These are phyloP conservation scores for Myotis daubentonii DNA, from an alignment of 2,797 vertebrate genomes.

Conservation along the genomic window DNA sequence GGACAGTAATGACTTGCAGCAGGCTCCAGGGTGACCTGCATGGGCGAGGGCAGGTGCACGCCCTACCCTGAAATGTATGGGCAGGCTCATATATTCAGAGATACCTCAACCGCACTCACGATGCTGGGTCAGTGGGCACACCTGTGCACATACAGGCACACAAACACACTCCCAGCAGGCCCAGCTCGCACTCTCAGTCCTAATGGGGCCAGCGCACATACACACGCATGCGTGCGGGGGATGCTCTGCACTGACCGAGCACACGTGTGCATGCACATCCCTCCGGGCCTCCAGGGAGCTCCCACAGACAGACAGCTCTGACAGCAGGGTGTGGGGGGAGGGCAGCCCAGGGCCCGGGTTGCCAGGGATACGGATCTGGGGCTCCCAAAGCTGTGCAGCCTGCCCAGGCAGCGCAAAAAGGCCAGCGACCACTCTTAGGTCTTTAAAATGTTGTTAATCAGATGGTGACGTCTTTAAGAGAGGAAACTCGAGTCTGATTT, in stretches of 20 bases:
- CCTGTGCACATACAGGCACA: neutral
- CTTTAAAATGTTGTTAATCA: constrained; percentile 37
- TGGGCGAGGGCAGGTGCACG: rapidly evolving
- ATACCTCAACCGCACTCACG: rapidly evolving
- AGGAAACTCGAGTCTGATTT: neutral
- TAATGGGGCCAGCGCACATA: neutral
- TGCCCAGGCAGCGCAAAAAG: constrained; percentile 33
- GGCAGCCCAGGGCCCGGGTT: constrained; percentile 10
- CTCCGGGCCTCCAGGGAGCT: constrained; percentile 52
- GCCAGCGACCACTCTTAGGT: neutral
- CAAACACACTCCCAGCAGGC: neutral
- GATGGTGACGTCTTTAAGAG: neutral
- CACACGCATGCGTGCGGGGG: neutral
- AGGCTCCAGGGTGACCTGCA: neutral
- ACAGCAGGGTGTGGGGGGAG: constrained; percentile 44
- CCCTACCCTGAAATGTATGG: neutral
- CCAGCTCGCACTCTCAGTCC: neutral
- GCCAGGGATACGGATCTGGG: constrained; percentile 63
- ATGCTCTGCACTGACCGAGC: neutral
- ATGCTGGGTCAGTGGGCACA: neutral
- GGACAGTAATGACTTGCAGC: neutral
- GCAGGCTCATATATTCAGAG: neutral
- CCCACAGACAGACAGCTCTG: constrained; percentile 58
- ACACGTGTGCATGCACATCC: neutral
- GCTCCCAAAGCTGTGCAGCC: constrained; percentile 39